Conservation (phyloP, 2,113 vertebrate genomes). For the Epinephelus moara region DNA sequence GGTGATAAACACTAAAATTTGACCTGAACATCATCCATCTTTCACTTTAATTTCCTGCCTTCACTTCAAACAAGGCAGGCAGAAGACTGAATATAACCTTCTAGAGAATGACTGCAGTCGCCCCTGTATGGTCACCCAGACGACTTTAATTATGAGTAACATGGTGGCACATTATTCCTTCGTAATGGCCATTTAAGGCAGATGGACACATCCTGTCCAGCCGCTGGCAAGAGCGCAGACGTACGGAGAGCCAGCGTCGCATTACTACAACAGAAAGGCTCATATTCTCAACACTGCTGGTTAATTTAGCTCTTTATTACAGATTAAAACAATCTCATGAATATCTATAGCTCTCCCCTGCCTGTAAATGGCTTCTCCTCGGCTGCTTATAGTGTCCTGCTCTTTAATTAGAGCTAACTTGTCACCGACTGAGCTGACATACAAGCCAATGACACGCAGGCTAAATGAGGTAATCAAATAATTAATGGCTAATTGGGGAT, state of each 20-base stretch:
- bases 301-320: conserved; percentile 77
- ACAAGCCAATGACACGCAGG: conserved; percentile 59
- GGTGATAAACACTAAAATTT: neutral
- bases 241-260: conserved; percentile 16
- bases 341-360: conserved; percentile 75
- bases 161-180: conserved; percentile 52
- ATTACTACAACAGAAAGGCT: conserved; percentile 40
- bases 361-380: conserved; percentile 67
- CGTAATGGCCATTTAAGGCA: conserved; percentile 59
- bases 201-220: conserved; percentile 53
- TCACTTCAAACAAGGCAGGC: conserved; percentile 27
- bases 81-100: conserved; percentile 30
- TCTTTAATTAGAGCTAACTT: conserved; percentile 76
- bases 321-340: conserved; percentile 81
- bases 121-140: conserved; percentile 53
- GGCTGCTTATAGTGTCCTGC: conserved; percentile 51
- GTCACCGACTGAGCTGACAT: conserved; percentile 70
- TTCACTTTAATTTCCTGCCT: neutral
- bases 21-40: neutral
- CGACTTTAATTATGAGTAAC: conserved; percentile 61
- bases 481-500: conserved; percentile 80
- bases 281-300: conserved; percentile 52
- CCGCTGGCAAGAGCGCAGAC: conserved; percentile 21
- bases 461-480: conserved; percentile 77
- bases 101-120: conserved; percentile 45